Evolutionary conservation across 2,113 vertebrate species (phyloP).

Genomic region (Bos taurus): DNA sequence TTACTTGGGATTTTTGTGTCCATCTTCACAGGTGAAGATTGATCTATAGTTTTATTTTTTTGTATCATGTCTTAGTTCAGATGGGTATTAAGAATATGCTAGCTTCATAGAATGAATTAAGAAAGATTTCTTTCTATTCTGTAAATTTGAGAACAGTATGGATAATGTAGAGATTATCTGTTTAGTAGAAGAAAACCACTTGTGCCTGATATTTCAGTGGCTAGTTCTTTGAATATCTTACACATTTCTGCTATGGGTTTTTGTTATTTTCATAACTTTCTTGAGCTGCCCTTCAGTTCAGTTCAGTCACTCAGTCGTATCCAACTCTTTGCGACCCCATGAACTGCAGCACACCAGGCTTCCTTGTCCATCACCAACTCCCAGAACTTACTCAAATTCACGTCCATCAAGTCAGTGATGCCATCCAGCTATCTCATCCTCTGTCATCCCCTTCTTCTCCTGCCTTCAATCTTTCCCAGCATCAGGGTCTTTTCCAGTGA

Average conservation of each 20-base stretch:
- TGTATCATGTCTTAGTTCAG: neutral
- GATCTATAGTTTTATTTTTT: neutral
- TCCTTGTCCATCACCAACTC: too few species aligned
- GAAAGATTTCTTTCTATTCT: neutral
- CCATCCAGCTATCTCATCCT: neutral
- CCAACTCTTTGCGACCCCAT: too few species aligned
- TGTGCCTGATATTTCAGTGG: neutral
- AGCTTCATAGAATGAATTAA: neutral
- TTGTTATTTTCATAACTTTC: constrained; percentile 12
- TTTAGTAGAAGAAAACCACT: neutral
- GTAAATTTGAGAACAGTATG: neutral
- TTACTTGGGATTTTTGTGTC: neutral
- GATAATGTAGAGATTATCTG: neutral
- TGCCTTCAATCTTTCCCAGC: neutral
- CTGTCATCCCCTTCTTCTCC: neutral
- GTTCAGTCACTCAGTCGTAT: too few species aligned
- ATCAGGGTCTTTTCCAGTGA: neutral
- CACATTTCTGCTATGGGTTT: neutral
- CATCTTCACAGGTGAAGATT: constrained; percentile 18
- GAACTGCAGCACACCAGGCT: too few species aligned
- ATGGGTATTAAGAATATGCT: neutral
- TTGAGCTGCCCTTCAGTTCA: neutral
- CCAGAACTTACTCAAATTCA: too few species aligned
- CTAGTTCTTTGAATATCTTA: neutral
- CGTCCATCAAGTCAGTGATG: too few species aligned